Evolutionary conservation across 2,113 vertebrate species (phyloP), one percentile per base, ranked within the genome.

Genomic region (Dinomys branickii): DNA sequence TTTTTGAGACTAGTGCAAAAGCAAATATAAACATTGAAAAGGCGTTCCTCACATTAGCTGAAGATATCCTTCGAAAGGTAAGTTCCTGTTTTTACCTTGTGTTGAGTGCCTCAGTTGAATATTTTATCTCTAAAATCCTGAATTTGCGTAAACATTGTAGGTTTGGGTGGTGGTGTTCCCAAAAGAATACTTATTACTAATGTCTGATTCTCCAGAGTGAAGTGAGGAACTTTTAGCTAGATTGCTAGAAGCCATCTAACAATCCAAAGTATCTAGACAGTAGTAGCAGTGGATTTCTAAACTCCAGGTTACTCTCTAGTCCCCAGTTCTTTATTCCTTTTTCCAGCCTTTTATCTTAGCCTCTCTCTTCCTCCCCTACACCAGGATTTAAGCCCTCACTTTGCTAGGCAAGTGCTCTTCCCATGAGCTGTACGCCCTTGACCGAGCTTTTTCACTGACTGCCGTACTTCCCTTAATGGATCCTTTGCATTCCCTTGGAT

Each of bases 11-110:
- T 97, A 99, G 99, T 89, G 99, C 99, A 90, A 99, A 99, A 99
- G 99, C 99, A 98, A 99, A 99, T 99, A 99, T 99, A 99, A 99
- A 99, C 99, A 99, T 99, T 96, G 99, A 99, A 99, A 99, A 99
- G 99, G 99, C 99, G 98, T 99, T 99, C 99, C 99, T 99, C 99
- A 99, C 99, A 96, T 99, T 99, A 99, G 99, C 99, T 99, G 99
- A 99, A 99, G 99, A 99, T 99, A 99, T 99, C 98, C 99, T 99
- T 98, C 99, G 98, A 99, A 99, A 99, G 99, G 99, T 99, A 98
- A 63, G 98, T 97, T 95, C 47, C 69, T 90, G 1, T 44, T 59
- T 88, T 91, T 52, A 41, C 35, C 63, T 81, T 63, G 24, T 92
- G 26, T 33, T 9, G 2, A 63, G 6, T 91, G 19, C 65, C 71